A percentile compares a stretch with the other conserved stretches of the same genome.
phyloP scores from a whole-genome alignment of 2,888 invertebrate species.

The Neoitamus cyanurus region DNA sequence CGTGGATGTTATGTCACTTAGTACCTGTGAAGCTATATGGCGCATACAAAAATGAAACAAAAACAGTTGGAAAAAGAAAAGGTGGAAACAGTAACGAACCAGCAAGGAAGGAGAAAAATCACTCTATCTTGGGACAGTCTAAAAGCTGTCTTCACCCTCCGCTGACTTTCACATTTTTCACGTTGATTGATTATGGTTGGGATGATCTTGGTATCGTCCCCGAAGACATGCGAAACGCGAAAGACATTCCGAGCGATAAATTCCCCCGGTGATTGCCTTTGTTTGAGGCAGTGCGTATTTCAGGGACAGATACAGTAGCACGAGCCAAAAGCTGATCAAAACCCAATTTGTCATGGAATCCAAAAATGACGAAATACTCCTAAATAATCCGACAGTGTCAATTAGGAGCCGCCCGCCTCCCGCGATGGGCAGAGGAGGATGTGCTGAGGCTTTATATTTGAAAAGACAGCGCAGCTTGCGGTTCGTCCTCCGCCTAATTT shows the following conservation, averaged over 20 bases:
- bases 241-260: not conserved
- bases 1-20: not conserved
- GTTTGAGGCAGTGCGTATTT: not conserved
- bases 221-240: not conserved
- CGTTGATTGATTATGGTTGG: constrained; percentile 47
- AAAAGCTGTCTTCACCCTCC: constrained; percentile 27
- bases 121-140: constrained; percentile 9
- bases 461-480: not conserved
- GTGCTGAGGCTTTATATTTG: not conserved
- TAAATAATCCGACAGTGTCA: not conserved
- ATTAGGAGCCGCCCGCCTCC: not conserved
- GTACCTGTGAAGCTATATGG: not conserved
- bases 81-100: not conserved
- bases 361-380: not conserved
- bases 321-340: not conserved
- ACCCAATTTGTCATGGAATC: not conserved
- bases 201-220: constrained; percentile 15
- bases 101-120: not conserved
- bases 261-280: constrained; percentile 14
- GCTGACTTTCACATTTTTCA: constrained; percentile 51
- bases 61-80: not conserved
- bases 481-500: not conserved
- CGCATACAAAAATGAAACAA: too few species aligned
- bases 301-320: not conserved
- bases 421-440: not conserved